Base-by-base conservation (phyloP, 2,113 vertebrate species). In the Romanogobio albipinnatus region DNA sequence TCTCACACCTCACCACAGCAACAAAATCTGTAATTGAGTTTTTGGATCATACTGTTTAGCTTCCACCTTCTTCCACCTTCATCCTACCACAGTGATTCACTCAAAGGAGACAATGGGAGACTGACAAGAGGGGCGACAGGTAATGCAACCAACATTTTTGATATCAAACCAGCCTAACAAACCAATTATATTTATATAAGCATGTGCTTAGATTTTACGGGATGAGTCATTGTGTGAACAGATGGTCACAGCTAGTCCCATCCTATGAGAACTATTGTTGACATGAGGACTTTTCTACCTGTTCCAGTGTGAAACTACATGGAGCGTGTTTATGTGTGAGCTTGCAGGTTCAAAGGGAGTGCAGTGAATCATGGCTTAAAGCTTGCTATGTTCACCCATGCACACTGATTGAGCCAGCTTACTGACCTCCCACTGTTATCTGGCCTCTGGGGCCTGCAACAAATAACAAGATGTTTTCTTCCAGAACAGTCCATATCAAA, bases 381-480 rank as follows among this genome's bases (percentile, higher is more conserved):
- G 84, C 88, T 76, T 85, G 80, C 74, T 84, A 82, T 86, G 86
- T 85, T 89, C 88, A 89, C 73, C 78, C 87, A 88, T 87, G 87
- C 87, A 89, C 10, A 39, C 39, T 83, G 64, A 88, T 77, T 85
- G 73, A 85, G 84, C 51, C 84, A 88, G 87, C 85, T 90, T 89
- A 88, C 84, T 81, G 85, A 86, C 83, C 80, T 83, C 81, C 83
- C 68, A 77, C 84, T 84, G 86, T 82, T 59, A 84, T 62, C 58
- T 47, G 56, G 82, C 77, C 85, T 85, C 76, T 79, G 84, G 84
- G 70, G 64, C 84, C 51, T 39, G 56, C 70, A 75, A 64, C 70
- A 88, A 86, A 83, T 85, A 87, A 82, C 84, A 17, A 73, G 36
- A 86, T 7, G n/a, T 78, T 80, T 73, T 22, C 33, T 49, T 61